phyloP scores from a whole-genome alignment of 2,888 invertebrate genomes.

The Drosophila algonquin region DNA sequence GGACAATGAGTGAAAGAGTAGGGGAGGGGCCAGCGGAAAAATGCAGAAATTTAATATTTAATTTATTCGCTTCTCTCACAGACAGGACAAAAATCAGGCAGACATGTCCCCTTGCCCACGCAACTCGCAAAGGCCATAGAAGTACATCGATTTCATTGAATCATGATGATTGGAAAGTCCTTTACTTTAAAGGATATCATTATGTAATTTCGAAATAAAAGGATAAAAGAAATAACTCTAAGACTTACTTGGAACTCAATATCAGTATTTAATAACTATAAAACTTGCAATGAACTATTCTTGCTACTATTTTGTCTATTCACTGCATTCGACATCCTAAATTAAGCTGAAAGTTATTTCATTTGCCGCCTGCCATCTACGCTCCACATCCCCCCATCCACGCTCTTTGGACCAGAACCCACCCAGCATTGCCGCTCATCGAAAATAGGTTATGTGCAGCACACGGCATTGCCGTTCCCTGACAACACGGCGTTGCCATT shows the following conservation, averaged over 20 bases:
- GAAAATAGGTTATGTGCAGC: not conserved
- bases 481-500: too few species aligned
- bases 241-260: too few species aligned
- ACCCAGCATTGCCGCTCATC: not conserved
- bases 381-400: not conserved
- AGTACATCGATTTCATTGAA: not conserved
- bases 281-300: too few species aligned
- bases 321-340: too few species aligned
- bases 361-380: too few species aligned
- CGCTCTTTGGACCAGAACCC: not conserved
- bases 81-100: slow-evolving; percentile 23
- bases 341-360: too few species aligned
- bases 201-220: too few species aligned
- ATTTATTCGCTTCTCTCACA: slow-evolving; percentile 24
- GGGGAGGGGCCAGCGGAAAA: not conserved
- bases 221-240: too few species aligned
- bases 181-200: not conserved
- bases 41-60: slow-evolving; percentile 17
- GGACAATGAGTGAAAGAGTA: slow-evolving; percentile 3
- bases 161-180: not conserved
- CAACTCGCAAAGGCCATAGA: slow-evolving; percentile 2
- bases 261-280: too few species aligned
- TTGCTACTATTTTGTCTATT: too few species aligned
- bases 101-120: slow-evolving; percentile 32
- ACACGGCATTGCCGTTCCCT: not conserved